Evolutionary conservation across 2,888 invertebrate species (phyloP).

Genomic region (Nymphalis polychloros): DNA sequence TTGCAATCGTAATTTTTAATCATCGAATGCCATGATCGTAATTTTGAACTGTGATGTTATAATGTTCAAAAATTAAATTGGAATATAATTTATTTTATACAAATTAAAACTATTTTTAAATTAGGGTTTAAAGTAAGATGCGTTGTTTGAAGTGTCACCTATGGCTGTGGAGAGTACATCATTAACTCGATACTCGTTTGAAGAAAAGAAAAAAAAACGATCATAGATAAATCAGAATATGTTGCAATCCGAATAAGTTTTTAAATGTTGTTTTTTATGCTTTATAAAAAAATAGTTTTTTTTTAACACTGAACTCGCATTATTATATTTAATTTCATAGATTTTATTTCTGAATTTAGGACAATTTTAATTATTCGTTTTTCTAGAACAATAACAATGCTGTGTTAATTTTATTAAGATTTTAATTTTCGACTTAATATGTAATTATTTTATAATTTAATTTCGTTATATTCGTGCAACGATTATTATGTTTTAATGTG

Average conservation of each 20-base stretch:
- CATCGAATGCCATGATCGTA: conserved; percentile 72
- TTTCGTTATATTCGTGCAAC: conserved; percentile 65
- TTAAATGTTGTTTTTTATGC: background rate
- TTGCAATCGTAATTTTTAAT: conserved; percentile 54
- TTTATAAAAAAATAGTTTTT: background rate
- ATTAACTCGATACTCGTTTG: background rate
- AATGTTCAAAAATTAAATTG: conserved; percentile 68
- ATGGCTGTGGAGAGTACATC: background rate
- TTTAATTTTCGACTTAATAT: conserved; percentile 36
- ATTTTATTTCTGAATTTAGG: conserved; percentile 31
- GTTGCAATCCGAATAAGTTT: background rate
- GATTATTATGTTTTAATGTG: conserved; percentile 56
- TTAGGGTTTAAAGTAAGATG: conserved; percentile 36
- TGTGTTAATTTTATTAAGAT: conserved; percentile 39
- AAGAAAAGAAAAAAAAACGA: background rate
- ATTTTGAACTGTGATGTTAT: conserved; percentile 78
- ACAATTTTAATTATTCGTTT: conserved; percentile 28
- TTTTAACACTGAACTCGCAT: conserved; percentile 16
- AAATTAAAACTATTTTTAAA: conserved; percentile 43
- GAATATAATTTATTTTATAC: conserved; percentile 56
- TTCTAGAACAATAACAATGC: conserved; percentile 12
- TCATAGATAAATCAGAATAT: no score
- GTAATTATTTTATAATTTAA: conserved; percentile 31
- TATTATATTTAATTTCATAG: conserved; percentile 35
- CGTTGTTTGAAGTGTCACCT: conserved; percentile 6